These are phyloP conservation scores for Entosphenus tridentatus DNA, from an alignment of 2,113 vertebrate genomes.

Conservation along the genomic window DNA sequence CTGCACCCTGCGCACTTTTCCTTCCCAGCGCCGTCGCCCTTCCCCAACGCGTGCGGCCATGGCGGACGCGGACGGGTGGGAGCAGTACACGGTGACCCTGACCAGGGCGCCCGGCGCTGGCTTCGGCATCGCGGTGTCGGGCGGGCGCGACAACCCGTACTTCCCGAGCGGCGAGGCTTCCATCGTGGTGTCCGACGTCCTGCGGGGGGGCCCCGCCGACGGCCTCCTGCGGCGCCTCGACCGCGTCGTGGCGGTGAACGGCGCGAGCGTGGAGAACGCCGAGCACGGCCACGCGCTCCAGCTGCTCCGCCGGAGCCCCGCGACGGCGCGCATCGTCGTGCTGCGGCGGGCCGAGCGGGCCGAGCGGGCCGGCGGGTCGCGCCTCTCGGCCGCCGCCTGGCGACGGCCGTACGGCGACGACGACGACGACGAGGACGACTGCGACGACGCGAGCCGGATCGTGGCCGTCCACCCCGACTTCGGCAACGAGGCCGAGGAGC, in stretches of 20 bases:
- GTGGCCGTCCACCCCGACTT: too few species aligned
- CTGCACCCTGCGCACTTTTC: too few species aligned
- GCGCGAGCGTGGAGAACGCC: constrained; percentile 54
- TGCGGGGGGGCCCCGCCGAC: constrained; percentile 48
- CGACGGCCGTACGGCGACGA: constrained; percentile 62
- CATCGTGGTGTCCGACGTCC: constrained; percentile 55
- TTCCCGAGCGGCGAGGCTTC: constrained; percentile 24
- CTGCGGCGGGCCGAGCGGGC: not conserved
- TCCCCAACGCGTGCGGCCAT: constrained; percentile 21
- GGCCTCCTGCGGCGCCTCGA: constrained; percentile 46
- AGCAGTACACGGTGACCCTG: constrained; percentile 62
- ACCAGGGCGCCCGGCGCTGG: constrained; percentile 52
- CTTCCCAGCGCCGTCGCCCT: too few species aligned
- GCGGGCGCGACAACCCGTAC: constrained; percentile 41
- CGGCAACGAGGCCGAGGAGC: too few species aligned
- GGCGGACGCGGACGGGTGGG: constrained; percentile 88
- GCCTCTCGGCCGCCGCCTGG: not conserved
- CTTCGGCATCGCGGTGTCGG: constrained; percentile 69
- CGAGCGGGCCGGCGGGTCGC: not conserved
- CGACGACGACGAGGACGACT: constrained; percentile 12
- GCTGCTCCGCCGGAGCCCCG: constrained; percentile 48
- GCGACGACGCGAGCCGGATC: not conserved
- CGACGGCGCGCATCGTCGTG: constrained; percentile 41
- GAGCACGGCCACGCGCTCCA: constrained; percentile 52
- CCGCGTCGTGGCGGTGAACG: constrained; percentile 81